phyloP scores from a whole-genome alignment of 2,113 vertebrate genomes.

The Chlorodrepanis virens region DNA sequence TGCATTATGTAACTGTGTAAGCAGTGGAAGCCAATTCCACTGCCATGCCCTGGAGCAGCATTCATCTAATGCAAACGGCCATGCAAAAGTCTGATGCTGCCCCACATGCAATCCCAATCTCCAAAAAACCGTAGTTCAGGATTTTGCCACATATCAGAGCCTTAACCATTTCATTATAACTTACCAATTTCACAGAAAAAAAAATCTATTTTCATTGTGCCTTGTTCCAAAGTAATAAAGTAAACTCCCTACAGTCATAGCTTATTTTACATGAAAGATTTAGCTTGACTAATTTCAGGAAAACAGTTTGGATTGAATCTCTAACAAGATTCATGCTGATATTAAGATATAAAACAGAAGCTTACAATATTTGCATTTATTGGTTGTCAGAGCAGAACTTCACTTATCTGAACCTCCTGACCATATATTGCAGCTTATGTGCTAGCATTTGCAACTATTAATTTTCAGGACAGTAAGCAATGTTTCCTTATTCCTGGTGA shows the following conservation, averaged over 20 bases:
- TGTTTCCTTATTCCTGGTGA: neutral
- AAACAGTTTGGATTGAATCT: neutral
- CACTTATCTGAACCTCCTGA: neutral
- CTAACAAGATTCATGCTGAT: neutral
- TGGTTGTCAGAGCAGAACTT: neutral
- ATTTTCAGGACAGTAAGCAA: neutral
- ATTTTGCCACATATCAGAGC: slow-evolving; percentile 21
- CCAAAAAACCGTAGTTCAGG: slow-evolving; percentile 17
- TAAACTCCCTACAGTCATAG: neutral
- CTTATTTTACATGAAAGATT: neutral
- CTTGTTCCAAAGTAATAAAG: neutral
- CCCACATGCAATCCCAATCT: neutral
- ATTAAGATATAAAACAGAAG: neutral
- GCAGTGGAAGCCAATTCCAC: neutral
- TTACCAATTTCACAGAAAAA: neutral
- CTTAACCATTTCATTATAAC: slow-evolving; percentile 27
- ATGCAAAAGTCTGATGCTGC: slow-evolving; percentile 20
- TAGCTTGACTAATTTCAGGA: neutral
- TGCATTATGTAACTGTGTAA: slow-evolving; percentile 33
- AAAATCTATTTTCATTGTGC: slow-evolving; percentile 12
- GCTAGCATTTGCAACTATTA: neutral
- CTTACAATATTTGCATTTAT: neutral
- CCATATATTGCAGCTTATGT: neutral
- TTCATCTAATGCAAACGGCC: slow-evolving; percentile 27
- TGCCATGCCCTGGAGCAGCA: slow-evolving; percentile 4